Evolutionary conservation across 1,140 invertebrate species (phyloP), one percentile per base, ranked within the genome.

Genomic region (Schlechtendalia chinensis): DNA sequence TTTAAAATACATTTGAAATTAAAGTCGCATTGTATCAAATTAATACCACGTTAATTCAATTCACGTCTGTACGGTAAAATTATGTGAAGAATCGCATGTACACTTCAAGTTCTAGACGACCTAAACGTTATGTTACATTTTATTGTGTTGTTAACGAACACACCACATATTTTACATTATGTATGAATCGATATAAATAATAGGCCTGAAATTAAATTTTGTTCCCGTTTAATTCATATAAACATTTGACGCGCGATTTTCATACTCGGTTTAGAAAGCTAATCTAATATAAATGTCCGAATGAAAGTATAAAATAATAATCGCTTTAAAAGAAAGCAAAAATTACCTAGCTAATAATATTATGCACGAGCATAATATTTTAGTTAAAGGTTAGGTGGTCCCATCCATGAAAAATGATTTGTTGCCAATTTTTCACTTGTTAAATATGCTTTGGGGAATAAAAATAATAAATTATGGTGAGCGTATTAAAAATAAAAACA

Each of bases 41-140:
- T 22, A 32, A 24, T 45, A 69, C 32, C n/a, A 22, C 45, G 65
- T 69, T 69, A 47, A 69, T 69, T 69, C 45, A 69, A 69, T 39
- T 45, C 65, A 16, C 22, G 17, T 0, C 27, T 17, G 27, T 27
- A 8, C 12, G 27, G 24, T 59, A 27, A 29, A 61, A 27, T 27
- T 61, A 27, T 14, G 5, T 27, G 50, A 17, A 6, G 12, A 24
- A 59, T 59, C 22, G 22, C 17, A 58, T 16, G 14, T 27, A 27
- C 27, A 17, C 22, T 27, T 61, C 32, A 65, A 65, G 2, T 19
- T 32, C 17, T 29, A 39, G 10, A 19, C 19, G 19, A 65, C 17
- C 11, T 63, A 32, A 63, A 63, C 27, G 29, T 65, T 32, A 22
- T 14, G 5, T 12, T 27, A 14, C 19, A 32, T 3, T 4, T 4